These are phyloP conservation scores for Gnathonemus echidnorhynchus DNA, from an alignment of 2,113 vertebrate genomes.

Conservation along the genomic window DNA sequence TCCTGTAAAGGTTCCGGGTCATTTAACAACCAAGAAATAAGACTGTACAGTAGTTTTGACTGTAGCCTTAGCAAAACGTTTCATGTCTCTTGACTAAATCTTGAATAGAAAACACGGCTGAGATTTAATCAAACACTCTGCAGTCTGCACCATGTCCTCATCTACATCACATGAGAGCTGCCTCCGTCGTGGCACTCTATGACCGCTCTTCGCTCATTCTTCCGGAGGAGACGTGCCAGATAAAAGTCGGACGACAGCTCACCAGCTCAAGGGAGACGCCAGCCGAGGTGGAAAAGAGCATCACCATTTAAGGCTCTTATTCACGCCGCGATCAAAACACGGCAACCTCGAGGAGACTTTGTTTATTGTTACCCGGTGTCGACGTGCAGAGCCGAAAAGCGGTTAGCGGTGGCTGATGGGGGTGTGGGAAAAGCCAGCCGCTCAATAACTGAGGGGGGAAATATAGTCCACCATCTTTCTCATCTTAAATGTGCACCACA, in stretches of 20 bases:
- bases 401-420: not conserved
- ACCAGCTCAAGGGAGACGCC: not conserved
- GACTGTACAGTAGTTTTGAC: not conserved
- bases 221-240: not conserved
- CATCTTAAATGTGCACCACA: not conserved
- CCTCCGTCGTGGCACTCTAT: not conserved
- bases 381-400: not conserved
- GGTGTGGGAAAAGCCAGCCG: not conserved
- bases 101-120: not conserved
- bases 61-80: not conserved
- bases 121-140: slow-evolving; percentile 5
- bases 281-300: not conserved
- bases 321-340: slow-evolving; percentile 13
- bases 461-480: not conserved
- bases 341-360: slow-evolving; percentile 3
- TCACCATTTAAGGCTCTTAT: not conserved
- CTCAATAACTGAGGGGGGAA: not conserved
- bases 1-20: not conserved
- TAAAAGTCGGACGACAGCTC: not conserved
- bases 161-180: not conserved
- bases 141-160: not conserved
- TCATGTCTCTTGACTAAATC: not conserved
- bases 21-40: not conserved
- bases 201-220: not conserved
- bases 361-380: slow-evolving; percentile 13